Evolutionary conservation across 1,140 invertebrate species (phyloP).

Genomic region (Megalopta genalis): DNA sequence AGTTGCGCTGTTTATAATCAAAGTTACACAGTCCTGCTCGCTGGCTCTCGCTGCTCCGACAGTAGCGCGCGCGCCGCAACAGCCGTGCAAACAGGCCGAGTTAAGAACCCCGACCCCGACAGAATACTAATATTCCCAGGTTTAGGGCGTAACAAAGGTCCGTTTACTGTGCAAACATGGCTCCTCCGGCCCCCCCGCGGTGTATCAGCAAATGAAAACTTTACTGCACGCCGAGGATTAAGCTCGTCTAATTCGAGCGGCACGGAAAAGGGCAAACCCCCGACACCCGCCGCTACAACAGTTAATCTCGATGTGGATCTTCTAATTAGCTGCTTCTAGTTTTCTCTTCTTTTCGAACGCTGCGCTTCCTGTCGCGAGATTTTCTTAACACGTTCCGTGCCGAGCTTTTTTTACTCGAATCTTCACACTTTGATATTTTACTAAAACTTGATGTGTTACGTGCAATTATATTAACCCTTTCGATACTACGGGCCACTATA

Average conservation of each 20-base stretch:
- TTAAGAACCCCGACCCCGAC: conserved; percentile 16
- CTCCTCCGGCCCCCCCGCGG: background rate
- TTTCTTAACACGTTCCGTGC: too few species aligned
- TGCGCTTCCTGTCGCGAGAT: too few species aligned
- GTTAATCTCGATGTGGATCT: too few species aligned
- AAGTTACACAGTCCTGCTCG: background rate
- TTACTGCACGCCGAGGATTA: conserved; percentile 13
- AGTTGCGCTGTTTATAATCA: background rate
- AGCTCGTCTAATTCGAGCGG: conserved; percentile 13
- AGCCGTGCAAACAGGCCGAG: conserved; percentile 22
- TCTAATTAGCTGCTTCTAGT: too few species aligned
- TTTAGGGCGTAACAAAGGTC: conserved; percentile 24
- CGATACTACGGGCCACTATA: too few species aligned
- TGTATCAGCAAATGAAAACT: conserved; percentile 43
- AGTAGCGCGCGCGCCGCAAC: background rate
- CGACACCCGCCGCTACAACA: too few species aligned
- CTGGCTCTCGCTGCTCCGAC: background rate
- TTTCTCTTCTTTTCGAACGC: too few species aligned
- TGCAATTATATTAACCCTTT: too few species aligned
- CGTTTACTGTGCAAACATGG: conserved; percentile 32
- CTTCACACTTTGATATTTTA: too few species aligned
- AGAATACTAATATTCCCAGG: conserved; percentile 40
- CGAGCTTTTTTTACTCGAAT: too few species aligned
- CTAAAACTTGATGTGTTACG: too few species aligned
- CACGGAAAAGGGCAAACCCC: background rate